Base-by-base conservation (phyloP, 2,888 invertebrate genomes). In the Caenorhabditis sp. region DNA sequence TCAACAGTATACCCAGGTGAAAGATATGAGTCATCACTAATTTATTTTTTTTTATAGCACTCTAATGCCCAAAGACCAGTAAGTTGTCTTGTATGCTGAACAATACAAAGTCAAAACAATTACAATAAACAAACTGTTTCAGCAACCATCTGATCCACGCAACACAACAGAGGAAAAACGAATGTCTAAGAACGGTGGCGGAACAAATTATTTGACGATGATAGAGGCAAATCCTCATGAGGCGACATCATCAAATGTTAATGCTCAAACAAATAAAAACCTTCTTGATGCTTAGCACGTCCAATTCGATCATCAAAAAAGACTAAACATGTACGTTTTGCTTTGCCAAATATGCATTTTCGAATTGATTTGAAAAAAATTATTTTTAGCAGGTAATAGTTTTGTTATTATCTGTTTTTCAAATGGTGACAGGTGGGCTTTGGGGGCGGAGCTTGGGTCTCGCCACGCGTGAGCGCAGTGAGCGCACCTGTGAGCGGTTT, bases 1-100 rank as follows among this genome's bases (percentile, higher is more conserved):
- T 93, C 98, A 99, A 93, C 98, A 99, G 93, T 99, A 99, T 93
- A 97, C 97, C 44, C 97, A 97, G 93, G 91, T 90, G 65, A 37
- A 37, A 37, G 47, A 58, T 20, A 1, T 40, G 37, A 44, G 13
- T 60, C 18, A 24, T 20, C 18, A 58, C 51, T 44, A 26, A 60
- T 26, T 32, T 5, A 9, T 40, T 51, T 78, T 11, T 50, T 51
- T 76, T 89, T 90, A 84, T 85, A 90, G 89, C 91, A 91, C 82
- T 91, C 91, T 68, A 91, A 91, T 71, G 89, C 90, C 32, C 87
- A 88, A 55, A 88, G 91, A 69, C 88, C 90, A 89, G 91, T 91
- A 83, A 89, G 89, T 89, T 18, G 22, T 26, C 15, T 53, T 20
- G 55, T 8, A 37, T 32, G 24, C 67, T n/a, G n/a, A n/a, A n/a